Percentiles rank a stretch among this genome's conserved stretches.
Evolutionary conservation across 2,888 invertebrate species (phyloP).

Genomic region (Dynastes maya): DNA sequence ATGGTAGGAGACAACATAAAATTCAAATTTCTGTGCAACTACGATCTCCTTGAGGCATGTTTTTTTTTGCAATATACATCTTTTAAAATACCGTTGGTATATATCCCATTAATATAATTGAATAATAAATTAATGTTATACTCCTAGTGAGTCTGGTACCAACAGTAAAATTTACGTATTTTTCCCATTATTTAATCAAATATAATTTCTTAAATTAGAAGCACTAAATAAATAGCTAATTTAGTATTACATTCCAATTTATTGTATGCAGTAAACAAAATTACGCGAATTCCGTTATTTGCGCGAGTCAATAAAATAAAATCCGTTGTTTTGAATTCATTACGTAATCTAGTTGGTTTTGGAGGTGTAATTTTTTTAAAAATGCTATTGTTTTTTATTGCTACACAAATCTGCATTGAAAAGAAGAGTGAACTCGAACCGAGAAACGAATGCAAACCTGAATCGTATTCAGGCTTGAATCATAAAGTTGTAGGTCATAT

Average conservation of each 20-base stretch:
- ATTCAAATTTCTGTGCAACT: too few relatives aligned
- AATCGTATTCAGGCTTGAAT: background rate
- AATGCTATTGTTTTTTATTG: conserved; percentile 27
- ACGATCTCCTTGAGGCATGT: too few relatives aligned
- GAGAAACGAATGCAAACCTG: conserved; percentile 8
- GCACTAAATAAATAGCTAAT: too few relatives aligned
- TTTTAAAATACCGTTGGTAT: too few relatives aligned
- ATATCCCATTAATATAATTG: too few relatives aligned
- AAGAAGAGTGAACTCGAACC: background rate
- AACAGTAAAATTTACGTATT: too few relatives aligned
- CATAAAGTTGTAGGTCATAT: conserved; percentile 1
- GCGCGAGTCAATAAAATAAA: conserved; percentile 1
- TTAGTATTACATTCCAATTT: background rate
- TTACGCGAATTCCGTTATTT: conserved; percentile 7
- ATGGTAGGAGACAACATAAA: too few relatives aligned
- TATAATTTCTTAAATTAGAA: too few relatives aligned
- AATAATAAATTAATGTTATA: too few relatives aligned
- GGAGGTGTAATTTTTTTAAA: background rate
- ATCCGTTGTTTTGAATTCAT: conserved; percentile 12
- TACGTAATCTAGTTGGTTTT: conserved; percentile 21
- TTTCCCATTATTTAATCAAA: too few relatives aligned
- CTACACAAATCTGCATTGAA: background rate
- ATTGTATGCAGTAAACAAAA: background rate
- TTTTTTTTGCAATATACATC: too few relatives aligned
- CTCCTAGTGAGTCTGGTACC: too few relatives aligned